A percentile compares a stretch with the other conserved stretches of the same genome.
phyloP scores from a whole-genome alignment of 2,888 invertebrate genomes.

The Thera obeliscata region DNA sequence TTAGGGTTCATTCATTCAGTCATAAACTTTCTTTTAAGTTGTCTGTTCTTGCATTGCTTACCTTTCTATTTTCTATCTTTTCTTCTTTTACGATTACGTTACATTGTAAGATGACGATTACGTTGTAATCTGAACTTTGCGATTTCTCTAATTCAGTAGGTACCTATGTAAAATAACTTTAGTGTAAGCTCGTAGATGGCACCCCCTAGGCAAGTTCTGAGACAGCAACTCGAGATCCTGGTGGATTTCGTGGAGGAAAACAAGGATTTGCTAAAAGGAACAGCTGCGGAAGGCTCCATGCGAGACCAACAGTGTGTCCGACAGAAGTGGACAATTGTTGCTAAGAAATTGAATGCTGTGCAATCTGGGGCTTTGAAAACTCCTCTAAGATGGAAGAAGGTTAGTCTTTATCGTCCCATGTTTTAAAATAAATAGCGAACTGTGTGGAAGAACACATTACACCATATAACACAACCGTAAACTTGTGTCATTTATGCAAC shows the following conservation, averaged over 20 bases:
- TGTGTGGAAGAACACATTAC: too few species aligned
- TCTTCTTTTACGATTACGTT: too few species aligned
- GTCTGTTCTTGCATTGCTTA: too few species aligned
- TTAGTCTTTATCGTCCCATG: constrained; percentile 34
- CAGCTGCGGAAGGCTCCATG: constrained; percentile 59
- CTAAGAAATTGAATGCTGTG: constrained; percentile 69
- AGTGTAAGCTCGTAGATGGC: constrained; percentile 55
- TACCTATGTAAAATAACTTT: background rate
- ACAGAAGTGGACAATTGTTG: constrained; percentile 67
- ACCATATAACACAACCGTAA: too few species aligned
- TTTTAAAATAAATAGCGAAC: too few species aligned
- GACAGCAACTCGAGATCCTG: constrained; percentile 68
- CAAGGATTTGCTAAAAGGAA: constrained; percentile 66
- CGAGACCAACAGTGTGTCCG: constrained; percentile 60
- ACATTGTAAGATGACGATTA: too few species aligned
- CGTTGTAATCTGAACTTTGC: too few species aligned
- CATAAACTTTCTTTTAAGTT: too few species aligned
- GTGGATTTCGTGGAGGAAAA: constrained; percentile 71
- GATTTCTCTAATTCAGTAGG: too few species aligned
- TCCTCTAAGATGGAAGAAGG: constrained; percentile 75
- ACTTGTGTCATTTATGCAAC: too few species aligned
- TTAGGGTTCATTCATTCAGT: too few species aligned
- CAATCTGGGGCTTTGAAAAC: constrained; percentile 65
- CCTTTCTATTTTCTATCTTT: too few species aligned
- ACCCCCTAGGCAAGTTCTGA: constrained; percentile 70